Evolutionary conservation across 1,140 invertebrate species (phyloP).

Genomic region (Monochamus saltuarius): DNA sequence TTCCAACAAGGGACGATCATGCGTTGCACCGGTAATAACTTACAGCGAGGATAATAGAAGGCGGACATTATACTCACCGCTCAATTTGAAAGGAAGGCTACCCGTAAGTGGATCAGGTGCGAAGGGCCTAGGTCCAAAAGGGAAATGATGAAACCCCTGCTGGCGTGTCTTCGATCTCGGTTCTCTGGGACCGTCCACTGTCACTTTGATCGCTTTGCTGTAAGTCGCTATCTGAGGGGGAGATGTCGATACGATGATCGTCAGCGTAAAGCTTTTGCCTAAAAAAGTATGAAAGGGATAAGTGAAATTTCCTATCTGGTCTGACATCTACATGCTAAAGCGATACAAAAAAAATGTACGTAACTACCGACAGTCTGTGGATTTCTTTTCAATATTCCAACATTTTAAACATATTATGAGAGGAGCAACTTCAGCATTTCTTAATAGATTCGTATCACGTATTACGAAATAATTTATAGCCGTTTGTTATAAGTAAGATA

Average conservation of each 20-base stretch:
- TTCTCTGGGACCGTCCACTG: conserved; percentile 95
- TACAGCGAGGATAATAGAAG: not conserved
- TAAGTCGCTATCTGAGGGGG: conserved; percentile 93
- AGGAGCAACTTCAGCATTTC: too few species aligned
- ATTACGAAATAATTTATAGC: too few species aligned
- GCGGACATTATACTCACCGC: conserved; percentile 62
- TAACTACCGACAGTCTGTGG: not conserved
- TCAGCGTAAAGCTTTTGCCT: conserved; percentile 97
- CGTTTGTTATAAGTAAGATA: too few species aligned
- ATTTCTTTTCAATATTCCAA: not conserved
- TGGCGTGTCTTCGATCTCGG: conserved; percentile 90
- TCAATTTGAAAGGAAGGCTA: conserved; percentile 78
- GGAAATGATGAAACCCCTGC: conserved; percentile 82
- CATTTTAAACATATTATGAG: too few species aligned
- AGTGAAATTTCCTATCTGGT: not conserved
- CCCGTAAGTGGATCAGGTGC: conserved; percentile 77
- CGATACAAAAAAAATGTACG: not conserved
- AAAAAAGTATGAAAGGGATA: conserved; percentile 41
- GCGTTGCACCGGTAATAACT: not conserved
- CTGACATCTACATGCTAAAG: not conserved
- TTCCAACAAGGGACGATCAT: too few species aligned
- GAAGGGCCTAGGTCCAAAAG: conserved; percentile 78
- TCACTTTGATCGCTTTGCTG: conserved; percentile 96
- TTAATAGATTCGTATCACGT: too few species aligned
- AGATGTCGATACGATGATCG: conserved; percentile 89